Percentiles rank a stretch among this genome's conserved stretches.
Conservation (phyloP, 2,797 vertebrate species). For the Steatocranus sp. region DNA sequence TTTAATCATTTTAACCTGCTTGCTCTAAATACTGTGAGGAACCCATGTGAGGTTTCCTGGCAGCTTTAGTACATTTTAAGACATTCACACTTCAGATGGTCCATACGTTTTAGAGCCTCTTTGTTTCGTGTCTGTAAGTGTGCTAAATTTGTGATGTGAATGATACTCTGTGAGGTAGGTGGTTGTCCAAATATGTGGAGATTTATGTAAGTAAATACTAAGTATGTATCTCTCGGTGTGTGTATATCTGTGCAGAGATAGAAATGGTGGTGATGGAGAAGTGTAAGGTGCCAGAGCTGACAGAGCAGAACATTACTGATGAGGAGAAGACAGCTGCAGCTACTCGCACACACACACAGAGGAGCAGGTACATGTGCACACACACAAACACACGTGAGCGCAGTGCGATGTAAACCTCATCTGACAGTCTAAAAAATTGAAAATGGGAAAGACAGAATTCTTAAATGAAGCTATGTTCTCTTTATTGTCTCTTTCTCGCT, state of each 20-base stretch:
- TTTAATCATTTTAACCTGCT: background rate
- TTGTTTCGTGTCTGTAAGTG: background rate
- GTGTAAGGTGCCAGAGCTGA: constrained; percentile 83
- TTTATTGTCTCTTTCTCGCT: background rate
- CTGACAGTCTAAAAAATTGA: background rate
- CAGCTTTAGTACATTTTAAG: background rate
- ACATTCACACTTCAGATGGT: background rate
- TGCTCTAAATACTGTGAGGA: background rate
- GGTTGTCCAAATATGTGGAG: background rate
- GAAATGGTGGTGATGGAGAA: constrained; percentile 99
- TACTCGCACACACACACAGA: constrained; percentile 58
- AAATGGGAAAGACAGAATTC: background rate
- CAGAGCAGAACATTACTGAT: constrained; percentile 94
- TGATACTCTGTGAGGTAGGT: too few relatives aligned
- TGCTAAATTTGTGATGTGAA: background rate
- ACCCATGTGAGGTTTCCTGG: background rate
- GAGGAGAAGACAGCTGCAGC: constrained; percentile 95
- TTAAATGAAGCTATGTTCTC: background rate
- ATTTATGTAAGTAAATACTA: background rate
- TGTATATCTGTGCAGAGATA: constrained; percentile 80
- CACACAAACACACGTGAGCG: background rate
- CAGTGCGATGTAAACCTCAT: background rate
- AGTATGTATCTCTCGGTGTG: background rate
- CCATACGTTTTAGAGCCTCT: background rate
- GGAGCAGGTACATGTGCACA: constrained; percentile 57